phyloP scores from a whole-genome alignment of 1,140 invertebrate genomes.

The Aphelenchoides avenae region DNA sequence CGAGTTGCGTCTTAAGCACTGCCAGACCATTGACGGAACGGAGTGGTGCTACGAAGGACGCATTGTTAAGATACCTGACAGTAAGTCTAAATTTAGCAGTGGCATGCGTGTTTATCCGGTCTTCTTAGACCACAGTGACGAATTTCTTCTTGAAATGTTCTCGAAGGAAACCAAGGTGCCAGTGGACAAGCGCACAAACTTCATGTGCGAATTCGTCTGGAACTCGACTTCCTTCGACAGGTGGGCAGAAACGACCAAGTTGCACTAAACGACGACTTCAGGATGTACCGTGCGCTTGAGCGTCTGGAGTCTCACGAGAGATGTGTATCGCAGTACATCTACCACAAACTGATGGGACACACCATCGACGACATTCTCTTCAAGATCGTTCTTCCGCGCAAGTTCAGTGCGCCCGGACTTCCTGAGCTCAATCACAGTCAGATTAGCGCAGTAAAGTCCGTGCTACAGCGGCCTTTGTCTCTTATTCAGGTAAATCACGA shows the following conservation, averaged over 20 bases:
- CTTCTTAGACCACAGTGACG: conserved; percentile 79
- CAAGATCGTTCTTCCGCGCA: conserved; percentile 59
- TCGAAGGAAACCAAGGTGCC: conserved; percentile 47
- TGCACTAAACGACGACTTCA: too few relatives aligned
- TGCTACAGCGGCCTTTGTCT: conserved; percentile 88
- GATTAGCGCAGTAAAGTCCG: conserved; percentile 98
- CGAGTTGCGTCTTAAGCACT: conserved; percentile 85
- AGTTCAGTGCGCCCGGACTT: conserved; percentile 91
- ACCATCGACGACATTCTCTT: conserved; percentile 87
- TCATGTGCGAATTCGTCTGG: conserved; percentile 99
- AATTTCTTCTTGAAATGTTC: conserved; percentile 93
- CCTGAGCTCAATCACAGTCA: conserved; percentile 91
- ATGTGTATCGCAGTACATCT: conserved; percentile 94
- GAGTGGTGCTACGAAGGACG: conserved; percentile 86
- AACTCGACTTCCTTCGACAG: conserved; percentile 97
- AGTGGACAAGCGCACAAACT: conserved; percentile 68
- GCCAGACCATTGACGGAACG: conserved; percentile 61
- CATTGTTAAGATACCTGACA: conserved; percentile 98
- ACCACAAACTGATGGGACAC: conserved; percentile 89
- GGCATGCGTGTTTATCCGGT: background rate
- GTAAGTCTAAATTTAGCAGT: conserved; percentile 60
- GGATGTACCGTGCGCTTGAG: conserved; percentile 88
- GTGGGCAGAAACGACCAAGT: too few relatives aligned
- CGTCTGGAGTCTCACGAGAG: conserved; percentile 93
- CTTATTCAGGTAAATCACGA: conserved; percentile 75